Conservation (phyloP, 2,113 vertebrate genomes). For the Percina caprodes region DNA sequence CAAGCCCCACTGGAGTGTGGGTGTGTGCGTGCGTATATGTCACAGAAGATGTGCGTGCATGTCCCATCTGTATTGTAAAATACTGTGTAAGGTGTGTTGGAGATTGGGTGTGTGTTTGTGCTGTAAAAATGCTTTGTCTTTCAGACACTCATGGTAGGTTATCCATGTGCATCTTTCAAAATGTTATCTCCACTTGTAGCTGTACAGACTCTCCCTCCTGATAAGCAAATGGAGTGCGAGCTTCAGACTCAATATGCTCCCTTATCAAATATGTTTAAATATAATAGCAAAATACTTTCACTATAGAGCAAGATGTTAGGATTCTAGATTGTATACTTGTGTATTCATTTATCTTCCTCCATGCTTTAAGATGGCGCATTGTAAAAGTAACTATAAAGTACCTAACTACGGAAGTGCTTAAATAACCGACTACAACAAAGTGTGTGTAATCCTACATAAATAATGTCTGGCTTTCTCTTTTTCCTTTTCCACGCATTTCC, state of each 20-base stretch:
- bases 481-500: conserved; percentile 38
- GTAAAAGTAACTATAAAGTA: neutral
- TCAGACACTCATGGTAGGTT: neutral
- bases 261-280: conserved; percentile 25
- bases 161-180: neutral
- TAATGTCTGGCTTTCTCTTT: neutral
- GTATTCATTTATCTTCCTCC: neutral
- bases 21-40: conserved; percentile 7
- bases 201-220: conserved; percentile 15
- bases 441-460: neutral
- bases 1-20: neutral
- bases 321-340: neutral
- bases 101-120: neutral
- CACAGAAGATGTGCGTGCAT: neutral
- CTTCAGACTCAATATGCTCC: conserved; percentile 20
- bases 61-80: conserved; percentile 19
- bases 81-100: neutral
- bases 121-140: neutral
- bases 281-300: conserved; percentile 12
- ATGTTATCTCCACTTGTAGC: conserved; percentile 39
- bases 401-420: neutral
- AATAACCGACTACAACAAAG: neutral
- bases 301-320: neutral
- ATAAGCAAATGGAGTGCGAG: conserved; percentile 34
- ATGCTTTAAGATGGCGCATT: neutral